Percentiles rank a stretch among this genome's conserved stretches.
Conservation (phyloP, 37 sponge, comb jelly and placozoan species). For the Chondrilla cf. caribensis region DNA sequence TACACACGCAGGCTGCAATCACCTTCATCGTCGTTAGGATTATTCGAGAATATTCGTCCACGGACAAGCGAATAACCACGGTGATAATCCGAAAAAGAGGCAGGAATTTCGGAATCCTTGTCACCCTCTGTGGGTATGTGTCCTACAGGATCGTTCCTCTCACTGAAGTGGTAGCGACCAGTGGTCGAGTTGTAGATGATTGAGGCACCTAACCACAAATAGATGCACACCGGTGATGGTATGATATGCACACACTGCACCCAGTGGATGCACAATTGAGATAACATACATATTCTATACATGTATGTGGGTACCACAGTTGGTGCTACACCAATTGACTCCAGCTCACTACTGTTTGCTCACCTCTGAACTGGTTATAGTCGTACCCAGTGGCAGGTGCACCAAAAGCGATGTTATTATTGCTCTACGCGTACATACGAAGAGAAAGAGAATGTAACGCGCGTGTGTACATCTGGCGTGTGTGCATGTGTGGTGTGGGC, state of each 20-base stretch:
- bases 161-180: neutral
- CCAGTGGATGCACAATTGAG: too few species aligned
- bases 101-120: neutral
- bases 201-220: neutral
- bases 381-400: neutral
- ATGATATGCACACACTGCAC: too few species aligned
- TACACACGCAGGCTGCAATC: too few species aligned
- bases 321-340: too few species aligned
- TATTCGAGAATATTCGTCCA: neutral
- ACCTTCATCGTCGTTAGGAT: constrained; percentile 2
- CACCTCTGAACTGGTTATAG: constrained; percentile 16
- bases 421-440: neutral
- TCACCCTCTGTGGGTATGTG: neutral
- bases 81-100: constrained; percentile 12
- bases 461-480: too few species aligned
- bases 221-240: too few species aligned
- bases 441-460: too few species aligned
- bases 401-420: neutral
- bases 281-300: too few species aligned
- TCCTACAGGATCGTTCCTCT: neutral
- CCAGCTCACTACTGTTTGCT: neutral
- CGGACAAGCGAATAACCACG: neutral
- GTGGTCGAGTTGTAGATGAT: neutral
- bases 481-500: too few species aligned
- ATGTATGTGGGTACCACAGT: too few species aligned